Evolutionary conservation across 2,797 vertebrate genomes (phyloP).

Genomic region (Syndactyla subalaris): DNA sequence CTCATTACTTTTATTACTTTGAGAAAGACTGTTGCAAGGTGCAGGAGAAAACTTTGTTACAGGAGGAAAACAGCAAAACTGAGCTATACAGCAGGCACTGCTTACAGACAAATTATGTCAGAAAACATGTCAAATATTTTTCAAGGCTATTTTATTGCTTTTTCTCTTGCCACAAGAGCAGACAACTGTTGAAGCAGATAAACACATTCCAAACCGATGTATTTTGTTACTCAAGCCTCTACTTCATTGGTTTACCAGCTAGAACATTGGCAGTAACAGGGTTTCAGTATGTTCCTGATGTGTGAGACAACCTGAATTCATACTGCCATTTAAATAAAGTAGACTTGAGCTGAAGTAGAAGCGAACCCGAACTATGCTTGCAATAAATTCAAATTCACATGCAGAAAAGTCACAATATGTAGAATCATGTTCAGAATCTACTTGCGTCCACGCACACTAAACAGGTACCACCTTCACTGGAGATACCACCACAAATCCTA

Average conservation of each 20-base stretch:
- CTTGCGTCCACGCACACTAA: not conserved
- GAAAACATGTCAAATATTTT: not conserved
- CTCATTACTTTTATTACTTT: not conserved
- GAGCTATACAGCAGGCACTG: not conserved
- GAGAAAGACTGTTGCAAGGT: not conserved
- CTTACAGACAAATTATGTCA: not conserved
- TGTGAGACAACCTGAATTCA: not conserved
- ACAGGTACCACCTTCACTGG: not conserved
- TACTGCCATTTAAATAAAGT: not conserved
- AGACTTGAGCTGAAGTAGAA: not conserved
- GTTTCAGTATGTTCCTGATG: not conserved
- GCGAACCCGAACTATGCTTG: not conserved
- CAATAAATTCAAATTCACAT: not conserved
- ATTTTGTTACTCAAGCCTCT: not conserved
- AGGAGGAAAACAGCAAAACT: not conserved
- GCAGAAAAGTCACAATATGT: not conserved
- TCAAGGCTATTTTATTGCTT: not conserved
- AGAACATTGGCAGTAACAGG: not conserved
- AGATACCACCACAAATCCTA: not conserved
- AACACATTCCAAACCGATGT: not conserved
- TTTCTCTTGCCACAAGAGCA: not conserved
- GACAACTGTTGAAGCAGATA: not conserved
- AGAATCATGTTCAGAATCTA: not conserved
- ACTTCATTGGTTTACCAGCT: not conserved
- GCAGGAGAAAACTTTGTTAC: not conserved